These are phyloP conservation scores for Diachasma alloeum DNA, from an alignment of 1,140 invertebrate genomes.

Conservation along the genomic window DNA sequence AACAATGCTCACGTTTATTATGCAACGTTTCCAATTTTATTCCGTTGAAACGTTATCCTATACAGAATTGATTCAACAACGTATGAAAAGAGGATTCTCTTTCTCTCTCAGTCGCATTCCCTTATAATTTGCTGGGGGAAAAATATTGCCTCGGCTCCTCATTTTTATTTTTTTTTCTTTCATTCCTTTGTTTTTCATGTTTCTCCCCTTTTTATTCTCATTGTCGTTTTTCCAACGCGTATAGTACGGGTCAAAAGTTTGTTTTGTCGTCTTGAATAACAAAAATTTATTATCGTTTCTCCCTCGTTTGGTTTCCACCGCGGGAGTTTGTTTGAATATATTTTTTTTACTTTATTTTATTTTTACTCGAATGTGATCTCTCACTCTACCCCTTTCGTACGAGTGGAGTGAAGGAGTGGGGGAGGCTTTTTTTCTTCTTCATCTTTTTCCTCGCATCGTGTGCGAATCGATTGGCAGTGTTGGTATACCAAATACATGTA, in stretches of 20 bases:
- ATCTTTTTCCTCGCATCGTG: neutral
- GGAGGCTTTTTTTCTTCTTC: neutral
- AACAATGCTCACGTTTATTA: constrained; percentile 6
- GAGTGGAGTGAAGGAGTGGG: neutral
- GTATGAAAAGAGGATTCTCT: neutral
- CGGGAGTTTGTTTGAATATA: constrained; percentile 13
- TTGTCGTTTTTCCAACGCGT: neutral
- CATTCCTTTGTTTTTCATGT: neutral
- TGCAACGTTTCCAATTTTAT: constrained; percentile 15
- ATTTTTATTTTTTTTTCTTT: neutral
- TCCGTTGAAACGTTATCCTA: neutral
- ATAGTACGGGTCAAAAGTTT: constrained; percentile 7
- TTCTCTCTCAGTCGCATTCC: neutral
- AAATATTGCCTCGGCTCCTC: neutral
- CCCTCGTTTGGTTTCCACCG: neutral
- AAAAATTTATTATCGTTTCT: constrained; percentile 17
- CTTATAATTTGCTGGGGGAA: neutral
- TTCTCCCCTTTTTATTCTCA: neutral
- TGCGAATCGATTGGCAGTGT: neutral
- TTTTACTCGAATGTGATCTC: neutral
- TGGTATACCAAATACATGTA: neutral
- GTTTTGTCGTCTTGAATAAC: constrained; percentile 19
- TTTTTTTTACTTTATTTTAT: neutral
- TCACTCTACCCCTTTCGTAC: neutral
- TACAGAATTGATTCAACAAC: neutral